These are phyloP conservation scores for Mesorhabditis spiculigera DNA, from an alignment of 2,888 invertebrate genomes.

Conservation along the genomic window DNA sequence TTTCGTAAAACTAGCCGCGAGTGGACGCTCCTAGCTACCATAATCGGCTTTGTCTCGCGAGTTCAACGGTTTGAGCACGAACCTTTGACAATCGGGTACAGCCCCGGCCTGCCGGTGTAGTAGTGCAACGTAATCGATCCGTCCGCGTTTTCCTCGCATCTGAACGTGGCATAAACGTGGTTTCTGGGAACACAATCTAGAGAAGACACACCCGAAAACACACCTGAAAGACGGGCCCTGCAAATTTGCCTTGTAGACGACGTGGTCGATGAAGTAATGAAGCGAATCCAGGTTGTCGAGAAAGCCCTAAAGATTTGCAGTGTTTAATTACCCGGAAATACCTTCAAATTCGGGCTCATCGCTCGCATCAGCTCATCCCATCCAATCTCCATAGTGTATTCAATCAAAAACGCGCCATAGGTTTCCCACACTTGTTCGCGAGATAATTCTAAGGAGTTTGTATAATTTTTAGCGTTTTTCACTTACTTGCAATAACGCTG, in stretches of 20 bases:
- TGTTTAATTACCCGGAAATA: slow-evolving; percentile 6
- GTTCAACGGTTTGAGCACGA: neutral
- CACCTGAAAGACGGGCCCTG: slow-evolving; percentile 64
- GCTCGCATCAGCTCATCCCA: slow-evolving; percentile 54
- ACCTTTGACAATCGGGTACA: slow-evolving; percentile 81
- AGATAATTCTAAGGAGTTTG: slow-evolving; percentile 41
- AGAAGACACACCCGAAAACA: neutral
- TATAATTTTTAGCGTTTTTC: neutral
- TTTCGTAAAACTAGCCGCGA: too few species aligned
- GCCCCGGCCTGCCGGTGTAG: slow-evolving; percentile 85
- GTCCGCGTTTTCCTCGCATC: slow-evolving; percentile 80
- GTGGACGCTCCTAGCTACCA: too few species aligned
- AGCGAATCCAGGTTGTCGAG: slow-evolving; percentile 93
- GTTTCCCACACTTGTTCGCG: slow-evolving; percentile 56
- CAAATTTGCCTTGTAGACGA: slow-evolving; percentile 55
- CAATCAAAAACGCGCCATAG: slow-evolving; percentile 54
- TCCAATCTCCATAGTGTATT: slow-evolving; percentile 56
- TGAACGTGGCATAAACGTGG: neutral
- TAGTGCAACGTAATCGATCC: slow-evolving; percentile 86
- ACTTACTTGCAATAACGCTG: slow-evolving; percentile 42
- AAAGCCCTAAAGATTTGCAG: slow-evolving; percentile 69
- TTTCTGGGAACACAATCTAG: neutral
- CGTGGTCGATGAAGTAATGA: slow-evolving; percentile 65
- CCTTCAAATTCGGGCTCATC: slow-evolving; percentile 54
- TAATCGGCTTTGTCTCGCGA: too few species aligned